phyloP scores from a whole-genome alignment of 2,888 invertebrate species.

The Tanypteryx hageni region DNA sequence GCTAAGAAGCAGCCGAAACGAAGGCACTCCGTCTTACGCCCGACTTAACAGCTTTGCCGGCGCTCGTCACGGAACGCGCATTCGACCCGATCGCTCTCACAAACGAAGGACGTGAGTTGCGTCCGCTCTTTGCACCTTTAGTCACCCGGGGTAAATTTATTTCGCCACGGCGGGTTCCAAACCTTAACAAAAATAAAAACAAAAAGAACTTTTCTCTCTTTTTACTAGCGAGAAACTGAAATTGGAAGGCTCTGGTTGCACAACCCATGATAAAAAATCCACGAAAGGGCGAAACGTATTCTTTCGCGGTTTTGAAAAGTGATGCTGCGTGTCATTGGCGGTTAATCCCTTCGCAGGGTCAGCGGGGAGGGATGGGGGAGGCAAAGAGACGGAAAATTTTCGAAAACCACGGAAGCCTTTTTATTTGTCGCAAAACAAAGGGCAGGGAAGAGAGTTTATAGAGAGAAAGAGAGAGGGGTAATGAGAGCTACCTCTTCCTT shows the following conservation, averaged over 20 bases:
- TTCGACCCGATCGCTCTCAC: neutral
- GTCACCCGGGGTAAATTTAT: neutral
- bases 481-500: neutral
- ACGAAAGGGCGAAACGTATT: neutral
- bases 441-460: neutral
- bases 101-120: neutral
- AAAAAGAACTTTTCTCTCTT: neutral
- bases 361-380: neutral
- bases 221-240: neutral
- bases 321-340: neutral
- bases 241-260: neutral
- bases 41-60: neutral
- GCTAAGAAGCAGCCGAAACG: no score
- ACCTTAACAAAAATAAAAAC: no score
- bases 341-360: neutral
- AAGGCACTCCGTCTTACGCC: no score
- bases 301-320: constrained; percentile 1
- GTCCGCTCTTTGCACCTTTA: neutral
- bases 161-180: neutral
- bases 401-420: neutral
- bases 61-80: neutral
- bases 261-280: neutral
- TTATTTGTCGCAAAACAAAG: neutral
- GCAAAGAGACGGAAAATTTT: neutral
- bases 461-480: no score